Evolutionary conservation across 1,140 invertebrate genomes (phyloP).

Genomic region (Cecropterus lyciades): DNA sequence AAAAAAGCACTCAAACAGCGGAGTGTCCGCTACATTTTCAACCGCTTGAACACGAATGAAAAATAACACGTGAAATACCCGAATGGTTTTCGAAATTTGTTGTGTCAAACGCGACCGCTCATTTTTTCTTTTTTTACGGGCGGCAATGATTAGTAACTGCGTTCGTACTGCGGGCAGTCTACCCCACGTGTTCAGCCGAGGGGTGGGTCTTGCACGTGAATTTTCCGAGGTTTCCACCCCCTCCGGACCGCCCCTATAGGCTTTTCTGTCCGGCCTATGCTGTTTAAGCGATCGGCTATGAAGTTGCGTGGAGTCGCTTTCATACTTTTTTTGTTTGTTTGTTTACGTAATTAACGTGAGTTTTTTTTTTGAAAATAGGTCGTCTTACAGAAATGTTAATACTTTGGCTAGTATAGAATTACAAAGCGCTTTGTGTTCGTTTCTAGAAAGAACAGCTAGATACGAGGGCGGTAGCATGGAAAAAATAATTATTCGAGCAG

Average conservation of each 20-base stretch:
- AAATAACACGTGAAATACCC: slow-evolving; percentile 46
- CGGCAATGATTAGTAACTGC: slow-evolving; percentile 79
- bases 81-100: slow-evolving; percentile 44
- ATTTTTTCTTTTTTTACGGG: slow-evolving; percentile 65
- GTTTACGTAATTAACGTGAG: background rate
- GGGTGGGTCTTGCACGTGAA: slow-evolving; percentile 81
- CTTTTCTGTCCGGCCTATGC: slow-evolving; percentile 84
- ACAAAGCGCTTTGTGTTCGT: slow-evolving; percentile 25
- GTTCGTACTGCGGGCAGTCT: slow-evolving; percentile 76
- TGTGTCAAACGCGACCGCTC: slow-evolving; percentile 56
- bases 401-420: background rate
- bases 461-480: slow-evolving; percentile 31
- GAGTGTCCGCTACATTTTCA: slow-evolving; percentile 63
- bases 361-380: background rate
- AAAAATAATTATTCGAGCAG: slow-evolving; percentile 36
- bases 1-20: slow-evolving; percentile 60
- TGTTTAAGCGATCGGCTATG: slow-evolving; percentile 78
- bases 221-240: slow-evolving; percentile 83
- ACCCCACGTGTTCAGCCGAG: slow-evolving; percentile 72
- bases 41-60: slow-evolving; percentile 54
- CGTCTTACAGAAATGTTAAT: too few relatives aligned
- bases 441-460: slow-evolving; percentile 33
- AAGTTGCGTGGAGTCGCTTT: slow-evolving; percentile 60
- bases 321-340: slow-evolving; percentile 41
- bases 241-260: slow-evolving; percentile 82